phyloP scores from a whole-genome alignment of 2,113 vertebrate genomes.

The Catagonus wagneri region DNA sequence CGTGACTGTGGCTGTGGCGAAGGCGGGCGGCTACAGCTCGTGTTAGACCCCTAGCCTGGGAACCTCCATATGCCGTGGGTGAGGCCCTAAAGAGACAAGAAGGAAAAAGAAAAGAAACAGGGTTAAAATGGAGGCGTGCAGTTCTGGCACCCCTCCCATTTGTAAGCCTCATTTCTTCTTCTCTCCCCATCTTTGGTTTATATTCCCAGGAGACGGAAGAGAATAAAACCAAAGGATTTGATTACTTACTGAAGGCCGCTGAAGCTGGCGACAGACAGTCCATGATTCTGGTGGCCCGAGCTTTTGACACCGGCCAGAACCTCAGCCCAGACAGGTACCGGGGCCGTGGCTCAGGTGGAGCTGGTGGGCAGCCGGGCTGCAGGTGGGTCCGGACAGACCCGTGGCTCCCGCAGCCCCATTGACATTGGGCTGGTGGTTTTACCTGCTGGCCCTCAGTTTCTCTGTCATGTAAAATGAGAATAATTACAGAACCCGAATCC shows the following conservation, averaged over 20 bases:
- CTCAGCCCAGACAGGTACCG: slow-evolving; percentile 93
- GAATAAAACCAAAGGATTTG: slow-evolving; percentile 93
- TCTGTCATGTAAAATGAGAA: neutral
- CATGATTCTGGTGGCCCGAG: slow-evolving; percentile 96
- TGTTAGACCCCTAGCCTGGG: too few species aligned
- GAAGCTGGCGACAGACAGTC: slow-evolving; percentile 95
- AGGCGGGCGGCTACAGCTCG: too few species aligned
- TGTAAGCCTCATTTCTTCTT: neutral
- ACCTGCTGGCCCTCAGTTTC: neutral
- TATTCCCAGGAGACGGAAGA: slow-evolving; percentile 91
- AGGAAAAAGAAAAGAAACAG: neutral
- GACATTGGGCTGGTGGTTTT: neutral
- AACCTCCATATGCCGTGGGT: too few species aligned
- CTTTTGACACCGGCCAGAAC: slow-evolving; percentile 93
- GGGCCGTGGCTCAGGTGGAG: neutral
- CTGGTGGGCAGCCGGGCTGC: neutral
- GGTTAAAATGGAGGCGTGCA: too few species aligned
- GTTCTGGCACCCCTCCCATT: neutral
- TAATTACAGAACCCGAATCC: neutral
- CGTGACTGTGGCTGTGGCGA: too few species aligned
- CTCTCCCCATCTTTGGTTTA: slow-evolving; percentile 24
- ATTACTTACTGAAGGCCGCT: slow-evolving; percentile 93
- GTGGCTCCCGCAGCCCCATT: neutral
- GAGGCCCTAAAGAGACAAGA: too few species aligned
- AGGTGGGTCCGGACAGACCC: neutral